Evolutionary conservation across 1,140 invertebrate genomes (phyloP), one percentile per base, ranked within the genome.

Genomic region (Drosophila navojoa): DNA sequence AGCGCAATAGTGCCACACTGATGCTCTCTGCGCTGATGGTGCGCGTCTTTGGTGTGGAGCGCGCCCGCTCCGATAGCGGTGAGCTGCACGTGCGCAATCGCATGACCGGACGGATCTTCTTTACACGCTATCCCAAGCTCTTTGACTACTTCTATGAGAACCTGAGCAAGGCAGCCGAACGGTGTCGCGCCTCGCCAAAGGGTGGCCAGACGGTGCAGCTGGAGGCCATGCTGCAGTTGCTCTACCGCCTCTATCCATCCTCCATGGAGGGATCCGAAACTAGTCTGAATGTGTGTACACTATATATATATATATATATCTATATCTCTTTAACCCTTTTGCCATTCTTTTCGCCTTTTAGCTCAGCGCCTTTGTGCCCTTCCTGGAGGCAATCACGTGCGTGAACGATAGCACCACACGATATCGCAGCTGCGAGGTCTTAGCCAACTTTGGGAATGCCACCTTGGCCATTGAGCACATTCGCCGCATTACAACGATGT

Each of bases 21-120:
- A 92, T 99, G 35, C 96, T 98, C 75, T 95, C 96, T 75, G 94
- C 97, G 2, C 92, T 99, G n/a, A 95, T 98, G 69, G 96, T 95
- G 19, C 93, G 98, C 77, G 95, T 98, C 66, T 98, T 99, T 94
- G 98, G 98, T 13, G 98, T 98, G 0, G 96, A 96, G 78, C 93
- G 96, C 62, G 94, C 94, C 0, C 69, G 86, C 7, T 94, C 95
- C 66, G 95, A 96, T 91, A 92, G 93, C n/a, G 94, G 97, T n/a
- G 93, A 95, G 69, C 91, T 96, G 25, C 94, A 94, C 50, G 93
- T 95, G 15, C 95, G 96, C 71, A 98, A 98, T 92, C 95, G 94
- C 77, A 95, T 96, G 94, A 95, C 95, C 0, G 95, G 94, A 3
- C 93, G 95, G 59, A 94, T 96, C 7, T 99, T 99, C 92, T 98